A percentile compares a stretch with the other conserved stretches of the same genome.
Evolutionary conservation across 1,140 invertebrate species (phyloP).

Genomic region (Habropoda laboriosa): DNA sequence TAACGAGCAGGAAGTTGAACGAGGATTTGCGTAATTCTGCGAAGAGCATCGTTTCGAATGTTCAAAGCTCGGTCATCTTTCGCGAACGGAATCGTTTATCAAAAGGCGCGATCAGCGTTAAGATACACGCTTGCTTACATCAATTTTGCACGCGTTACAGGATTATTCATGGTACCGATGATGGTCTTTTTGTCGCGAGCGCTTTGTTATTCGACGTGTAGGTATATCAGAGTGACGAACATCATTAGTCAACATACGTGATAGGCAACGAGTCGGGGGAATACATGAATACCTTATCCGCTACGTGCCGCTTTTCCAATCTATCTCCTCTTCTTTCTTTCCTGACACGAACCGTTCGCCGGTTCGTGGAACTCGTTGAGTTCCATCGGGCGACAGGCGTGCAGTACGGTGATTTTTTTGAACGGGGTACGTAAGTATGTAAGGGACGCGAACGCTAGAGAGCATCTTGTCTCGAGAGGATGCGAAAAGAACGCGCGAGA

Average conservation of each 20-base stretch:
- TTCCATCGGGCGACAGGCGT: conserved; percentile 41
- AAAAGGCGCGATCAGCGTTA: neutral
- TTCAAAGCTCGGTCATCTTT: neutral
- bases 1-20: neutral
- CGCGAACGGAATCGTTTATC: neutral
- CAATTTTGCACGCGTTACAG: neutral
- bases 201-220: neutral
- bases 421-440: neutral
- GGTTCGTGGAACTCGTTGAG: conserved; percentile 54
- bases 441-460: conserved; percentile 1
- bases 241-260: conserved; percentile 36
- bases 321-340: conserved; percentile 29
- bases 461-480: conserved; percentile 1
- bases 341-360: conserved; percentile 43
- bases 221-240: conserved; percentile 40
- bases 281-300: conserved; percentile 58
- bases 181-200: neutral
- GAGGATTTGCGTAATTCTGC: neutral
- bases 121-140: no score
- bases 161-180: neutral
- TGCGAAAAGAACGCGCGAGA: conserved; percentile 28
- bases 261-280: conserved; percentile 41
- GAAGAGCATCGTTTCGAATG: no score
- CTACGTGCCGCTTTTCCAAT: conserved; percentile 56
- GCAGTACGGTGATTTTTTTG: conserved; percentile 29